These are phyloP conservation scores for Hyperoplus immaculatus DNA, from an alignment of 2,797 vertebrate species.

Conservation along the genomic window DNA sequence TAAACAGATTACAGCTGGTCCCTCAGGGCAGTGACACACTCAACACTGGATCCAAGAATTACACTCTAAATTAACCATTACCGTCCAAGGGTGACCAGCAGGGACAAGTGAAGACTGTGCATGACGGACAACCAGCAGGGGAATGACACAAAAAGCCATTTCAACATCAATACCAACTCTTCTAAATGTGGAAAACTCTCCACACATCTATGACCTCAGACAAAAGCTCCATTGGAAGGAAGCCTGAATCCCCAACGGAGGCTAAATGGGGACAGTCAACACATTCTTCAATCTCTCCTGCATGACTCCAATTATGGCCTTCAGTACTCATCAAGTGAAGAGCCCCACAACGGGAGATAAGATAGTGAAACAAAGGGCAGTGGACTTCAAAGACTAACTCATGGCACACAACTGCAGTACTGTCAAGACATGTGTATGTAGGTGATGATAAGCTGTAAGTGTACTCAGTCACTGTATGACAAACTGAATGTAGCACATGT, in stretches of 20 bases:
- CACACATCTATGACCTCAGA: background rate
- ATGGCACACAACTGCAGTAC: conserved; percentile 2
- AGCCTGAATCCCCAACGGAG: conserved; percentile 6
- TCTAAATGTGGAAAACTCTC: conserved; percentile 17
- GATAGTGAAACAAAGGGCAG: conserved; percentile 25
- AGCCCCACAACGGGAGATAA: conserved; percentile 44
- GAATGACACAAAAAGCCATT: conserved; percentile 43
- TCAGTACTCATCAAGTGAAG: conserved; percentile 21
- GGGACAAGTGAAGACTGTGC: conserved; percentile 39
- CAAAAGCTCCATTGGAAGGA: conserved; percentile 3
- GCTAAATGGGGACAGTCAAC: conserved; percentile 46
- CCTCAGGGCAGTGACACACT: conserved; percentile 24
- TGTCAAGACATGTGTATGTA: conserved; percentile 20
- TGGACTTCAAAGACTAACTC: conserved; percentile 31
- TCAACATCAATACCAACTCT: conserved; percentile 16
- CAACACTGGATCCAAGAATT: conserved; percentile 25
- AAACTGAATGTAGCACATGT: background rate
- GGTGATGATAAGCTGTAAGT: background rate
- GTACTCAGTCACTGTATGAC: background rate
- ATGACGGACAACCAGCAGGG: conserved; percentile 10
- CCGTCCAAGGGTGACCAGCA: conserved; percentile 51
- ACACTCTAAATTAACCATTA: conserved; percentile 62
- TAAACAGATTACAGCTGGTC: conserved; percentile 39
- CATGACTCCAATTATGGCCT: conserved; percentile 22
- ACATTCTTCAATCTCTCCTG: conserved; percentile 43